A percentile compares a stretch with the other conserved stretches of the same genome.
phyloP scores from a whole-genome alignment of 2,888 invertebrate species.

The Drosophila anomalata region DNA sequence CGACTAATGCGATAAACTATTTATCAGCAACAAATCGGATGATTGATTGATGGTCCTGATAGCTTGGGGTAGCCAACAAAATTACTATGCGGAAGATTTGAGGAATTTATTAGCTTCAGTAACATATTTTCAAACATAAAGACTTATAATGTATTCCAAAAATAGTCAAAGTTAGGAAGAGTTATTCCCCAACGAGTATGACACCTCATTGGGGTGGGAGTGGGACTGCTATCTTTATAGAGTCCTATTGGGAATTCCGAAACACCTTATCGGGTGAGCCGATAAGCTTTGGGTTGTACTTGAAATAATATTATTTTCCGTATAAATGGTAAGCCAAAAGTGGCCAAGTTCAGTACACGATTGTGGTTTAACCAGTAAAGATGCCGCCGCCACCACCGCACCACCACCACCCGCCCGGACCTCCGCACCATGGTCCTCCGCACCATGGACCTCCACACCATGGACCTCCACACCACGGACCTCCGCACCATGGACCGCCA shows the following conservation, averaged over 20 bases:
- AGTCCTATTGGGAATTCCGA: slow-evolving; percentile 30
- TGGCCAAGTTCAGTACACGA: slow-evolving; percentile 19
- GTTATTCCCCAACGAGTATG: slow-evolving; percentile 3
- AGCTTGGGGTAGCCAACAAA: neutral
- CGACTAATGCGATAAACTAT: slow-evolving; percentile 21
- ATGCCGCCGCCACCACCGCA: slow-evolving; percentile 51
- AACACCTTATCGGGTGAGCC: slow-evolving; percentile 17
- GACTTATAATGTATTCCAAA: slow-evolving; percentile 4
- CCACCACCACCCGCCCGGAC: slow-evolving; percentile 44
- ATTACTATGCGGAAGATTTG: neutral
- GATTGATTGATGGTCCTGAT: slow-evolving; percentile 14
- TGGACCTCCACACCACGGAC: slow-evolving; percentile 38
- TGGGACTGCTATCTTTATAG: slow-evolving; percentile 34
- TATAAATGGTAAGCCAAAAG: slow-evolving; percentile 26
- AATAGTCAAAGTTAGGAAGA: slow-evolving; percentile 1
- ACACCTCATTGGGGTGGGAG: slow-evolving; percentile 8
- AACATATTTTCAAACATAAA: neutral
- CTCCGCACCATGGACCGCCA: slow-evolving; percentile 37
- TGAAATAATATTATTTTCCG: slow-evolving; percentile 8
- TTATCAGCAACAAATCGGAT: slow-evolving; percentile 2
- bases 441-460: slow-evolving; percentile 34
- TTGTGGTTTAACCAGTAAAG: slow-evolving; percentile 13
- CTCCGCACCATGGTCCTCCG: slow-evolving; percentile 32
- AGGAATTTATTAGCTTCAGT: neutral
- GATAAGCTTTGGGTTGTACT: slow-evolving; percentile 23